Conservation (phyloP, 1,140 invertebrate genomes). For the Pogonomyrmex barbatus region DNA sequence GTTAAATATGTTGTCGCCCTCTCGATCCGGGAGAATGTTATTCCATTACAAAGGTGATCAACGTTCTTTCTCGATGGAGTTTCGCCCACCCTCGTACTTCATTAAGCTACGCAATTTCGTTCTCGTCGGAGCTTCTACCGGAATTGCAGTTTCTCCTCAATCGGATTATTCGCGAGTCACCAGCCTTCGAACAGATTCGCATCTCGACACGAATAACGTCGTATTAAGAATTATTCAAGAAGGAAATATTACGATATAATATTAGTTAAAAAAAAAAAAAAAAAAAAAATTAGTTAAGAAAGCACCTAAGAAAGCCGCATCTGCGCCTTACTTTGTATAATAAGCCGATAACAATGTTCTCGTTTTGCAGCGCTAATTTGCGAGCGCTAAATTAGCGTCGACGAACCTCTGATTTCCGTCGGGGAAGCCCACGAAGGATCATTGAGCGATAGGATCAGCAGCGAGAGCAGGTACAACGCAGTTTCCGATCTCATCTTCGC, state of each 20-base stretch:
- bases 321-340: neutral
- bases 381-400: neutral
- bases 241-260: neutral
- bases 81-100: slow-evolving; percentile 31
- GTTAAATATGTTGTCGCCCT: slow-evolving; percentile 24
- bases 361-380: slow-evolving; percentile 18
- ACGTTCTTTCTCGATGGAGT: slow-evolving; percentile 32
- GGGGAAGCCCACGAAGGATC: slow-evolving; percentile 76
- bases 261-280: neutral
- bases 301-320: neutral
- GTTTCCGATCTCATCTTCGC: slow-evolving; percentile 81
- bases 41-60: slow-evolving; percentile 55
- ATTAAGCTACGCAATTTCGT: slow-evolving; percentile 50
- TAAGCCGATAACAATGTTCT: slow-evolving; percentile 1
- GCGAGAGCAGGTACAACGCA: slow-evolving; percentile 75
- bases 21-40: slow-evolving; percentile 41
- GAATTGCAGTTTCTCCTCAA: slow-evolving; percentile 21
- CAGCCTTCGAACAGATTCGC: neutral
- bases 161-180: slow-evolving; percentile 21
- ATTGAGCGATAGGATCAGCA: slow-evolving; percentile 75
- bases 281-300: neutral
- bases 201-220: neutral
- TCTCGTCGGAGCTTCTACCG: slow-evolving; percentile 24
- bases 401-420: slow-evolving; percentile 77
- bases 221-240: neutral